Percentiles rank a stretch among this genome's conserved stretches.
Conservation (phyloP, 2,888 invertebrate genomes). For the Lithophane socia region DNA sequence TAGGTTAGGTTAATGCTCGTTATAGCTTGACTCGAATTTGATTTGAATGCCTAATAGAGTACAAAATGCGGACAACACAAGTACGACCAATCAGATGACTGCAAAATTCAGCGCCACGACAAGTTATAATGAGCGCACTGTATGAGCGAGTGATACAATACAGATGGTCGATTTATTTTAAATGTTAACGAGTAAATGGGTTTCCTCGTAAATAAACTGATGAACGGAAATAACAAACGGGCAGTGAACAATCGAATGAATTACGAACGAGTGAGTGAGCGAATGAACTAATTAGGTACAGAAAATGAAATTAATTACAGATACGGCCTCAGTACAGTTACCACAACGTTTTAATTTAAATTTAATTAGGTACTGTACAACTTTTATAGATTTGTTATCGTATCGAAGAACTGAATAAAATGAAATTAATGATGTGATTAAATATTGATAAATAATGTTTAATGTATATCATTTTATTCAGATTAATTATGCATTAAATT, state of each 20-base stretch:
- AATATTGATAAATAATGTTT: constrained; percentile 28
- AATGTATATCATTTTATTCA: constrained; percentile 1
- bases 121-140: too few species aligned
- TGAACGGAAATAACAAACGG: constrained; percentile 21
- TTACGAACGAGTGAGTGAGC: constrained; percentile 39
- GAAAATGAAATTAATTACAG: constrained; percentile 32
- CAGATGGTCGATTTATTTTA: neutral
- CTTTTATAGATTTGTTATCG: constrained; percentile 27
- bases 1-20: too few species aligned
- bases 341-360: constrained; percentile 14
- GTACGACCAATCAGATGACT: too few species aligned
- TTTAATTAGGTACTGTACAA: constrained; percentile 12
- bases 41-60: too few species aligned
- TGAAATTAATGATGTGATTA: constrained; percentile 34
- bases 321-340: constrained; percentile 27
- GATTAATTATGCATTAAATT: constrained; percentile 17
- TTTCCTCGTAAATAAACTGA: constrained; percentile 16
- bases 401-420: constrained; percentile 26
- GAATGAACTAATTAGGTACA: constrained; percentile 44
- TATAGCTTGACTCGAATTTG: too few species aligned
- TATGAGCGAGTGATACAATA: too few species aligned
- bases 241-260: constrained; percentile 39
- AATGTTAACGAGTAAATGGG: neutral
- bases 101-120: too few species aligned
- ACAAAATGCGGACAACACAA: too few species aligned